phyloP scores from a whole-genome alignment of 2,113 vertebrate species.

The Cathartes aura region DNA sequence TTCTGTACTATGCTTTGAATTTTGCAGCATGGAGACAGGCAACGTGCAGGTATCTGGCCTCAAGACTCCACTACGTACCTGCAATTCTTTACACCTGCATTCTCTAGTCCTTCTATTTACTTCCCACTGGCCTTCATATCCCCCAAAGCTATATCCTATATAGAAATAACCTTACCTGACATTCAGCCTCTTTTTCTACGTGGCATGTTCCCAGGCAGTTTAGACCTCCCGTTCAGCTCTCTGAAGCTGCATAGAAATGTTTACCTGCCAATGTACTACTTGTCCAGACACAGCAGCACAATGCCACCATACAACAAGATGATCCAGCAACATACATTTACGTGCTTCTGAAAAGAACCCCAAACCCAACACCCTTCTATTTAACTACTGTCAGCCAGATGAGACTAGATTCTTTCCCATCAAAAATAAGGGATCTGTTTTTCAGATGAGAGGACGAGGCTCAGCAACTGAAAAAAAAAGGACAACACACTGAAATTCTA shows the following conservation, averaged over 20 bases:
- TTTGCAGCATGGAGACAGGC: background rate
- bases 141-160: background rate
- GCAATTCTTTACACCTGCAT: background rate
- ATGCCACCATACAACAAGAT: background rate
- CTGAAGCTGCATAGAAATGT: background rate
- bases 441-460: background rate
- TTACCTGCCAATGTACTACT: background rate
- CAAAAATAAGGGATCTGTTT: background rate
- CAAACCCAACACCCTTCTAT: background rate
- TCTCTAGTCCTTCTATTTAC: background rate
- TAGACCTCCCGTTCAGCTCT: background rate
- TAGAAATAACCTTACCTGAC: background rate
- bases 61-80: background rate
- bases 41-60: background rate
- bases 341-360: background rate
- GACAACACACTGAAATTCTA: background rate
- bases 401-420: background rate
- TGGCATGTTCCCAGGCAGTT: background rate
- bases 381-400: background rate
- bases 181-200: background rate
- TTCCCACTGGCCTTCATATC: background rate
- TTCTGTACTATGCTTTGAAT: background rate
- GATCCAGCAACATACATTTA: background rate
- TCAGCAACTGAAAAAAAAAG: background rate
- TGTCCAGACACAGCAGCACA: background rate